These are phyloP conservation scores for Eulithis prunata DNA, from an alignment of 2,888 invertebrate genomes.

Conservation along the genomic window DNA sequence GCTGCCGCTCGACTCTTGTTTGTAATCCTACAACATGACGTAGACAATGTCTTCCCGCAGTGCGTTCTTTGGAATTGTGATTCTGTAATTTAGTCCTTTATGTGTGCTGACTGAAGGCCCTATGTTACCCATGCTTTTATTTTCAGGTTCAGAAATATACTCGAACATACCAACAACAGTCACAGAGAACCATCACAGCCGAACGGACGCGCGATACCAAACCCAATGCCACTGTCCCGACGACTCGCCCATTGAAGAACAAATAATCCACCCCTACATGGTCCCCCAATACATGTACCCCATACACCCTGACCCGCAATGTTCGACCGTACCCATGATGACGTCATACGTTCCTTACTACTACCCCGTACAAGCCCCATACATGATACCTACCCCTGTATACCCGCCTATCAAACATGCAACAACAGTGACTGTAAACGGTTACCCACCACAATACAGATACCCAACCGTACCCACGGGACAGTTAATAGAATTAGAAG, in stretches of 20 bases:
- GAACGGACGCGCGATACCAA: slow-evolving; percentile 53
- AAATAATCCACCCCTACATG: slow-evolving; percentile 50
- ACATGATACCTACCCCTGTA: slow-evolving; percentile 76
- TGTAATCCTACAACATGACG: too few species aligned
- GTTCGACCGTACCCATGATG: slow-evolving; percentile 65
- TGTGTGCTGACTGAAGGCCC: too few species aligned
- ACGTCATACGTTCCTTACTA: slow-evolving; percentile 75
- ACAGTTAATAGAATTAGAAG: slow-evolving; percentile 87
- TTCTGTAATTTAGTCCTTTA: too few species aligned
- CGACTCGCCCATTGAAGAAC: slow-evolving; percentile 48
- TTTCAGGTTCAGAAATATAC: slow-evolving; percentile 72
- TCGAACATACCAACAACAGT: slow-evolving; percentile 68
- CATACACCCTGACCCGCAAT: slow-evolving; percentile 51
- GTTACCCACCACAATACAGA: slow-evolving; percentile 62
- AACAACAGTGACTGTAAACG: slow-evolving; percentile 75
- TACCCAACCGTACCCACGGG: slow-evolving; percentile 86
- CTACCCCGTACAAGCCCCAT: slow-evolving; percentile 76
- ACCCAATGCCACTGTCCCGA: slow-evolving; percentile 53
- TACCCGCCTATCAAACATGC: slow-evolving; percentile 78
- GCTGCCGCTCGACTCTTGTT: too few species aligned
- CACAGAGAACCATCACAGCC: slow-evolving; percentile 45
- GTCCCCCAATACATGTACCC: slow-evolving; percentile 58
- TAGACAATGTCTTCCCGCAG: too few species aligned
- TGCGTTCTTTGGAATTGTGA: too few species aligned
- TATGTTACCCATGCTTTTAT: neutral